Evolutionary conservation across 2,113 vertebrate species (phyloP), one percentile per base, ranked within the genome.

Genomic region (Oceanites oceanicus): DNA sequence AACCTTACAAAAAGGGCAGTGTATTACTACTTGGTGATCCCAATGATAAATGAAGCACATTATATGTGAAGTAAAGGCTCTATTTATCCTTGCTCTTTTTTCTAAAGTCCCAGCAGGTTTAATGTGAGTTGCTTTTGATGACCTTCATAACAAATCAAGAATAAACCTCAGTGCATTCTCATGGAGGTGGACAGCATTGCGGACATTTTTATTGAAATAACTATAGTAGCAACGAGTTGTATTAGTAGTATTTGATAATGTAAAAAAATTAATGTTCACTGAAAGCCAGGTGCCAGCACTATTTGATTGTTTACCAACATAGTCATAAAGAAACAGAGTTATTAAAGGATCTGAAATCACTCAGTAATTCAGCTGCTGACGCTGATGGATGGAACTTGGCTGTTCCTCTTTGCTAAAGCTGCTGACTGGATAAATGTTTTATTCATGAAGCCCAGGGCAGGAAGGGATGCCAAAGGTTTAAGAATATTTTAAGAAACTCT

Each of bases 351-450:
- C 94, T 94, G 95, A 97, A 97, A 97, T 97, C 95, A 96, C 98
- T 98, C 84, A 97, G 98, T 98, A 98, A 98, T 98, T 97, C 98
- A 97, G 94, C 86, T 92, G 83, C 91, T 98, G 99, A 99, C 98
- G 66, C 97, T 99, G 99, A 99, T 99, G 97, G 98, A 99, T 99
- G 98, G 97, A 97, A 96, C 97, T 98, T 98, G 96, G 98, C 98
- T 98, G 93, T 97, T 98, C 96, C 96, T 98, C 96, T 98, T 97
- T 98, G 98, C 98, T 98, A 98, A 98, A 98, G 97, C 97, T 99
- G 98, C 98, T 99, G 99, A 99, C 98, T 98, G 98, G 98, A 96
- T 98, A 93, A 97, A 98, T 99, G 98, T 98, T 98, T 99, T 98
- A 99, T 99, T 98, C 98, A 99, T 98, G 98, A 98, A 98, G 97